Conservation (phyloP, 2,888 invertebrate genomes). For the Stomorhina lunata region DNA sequence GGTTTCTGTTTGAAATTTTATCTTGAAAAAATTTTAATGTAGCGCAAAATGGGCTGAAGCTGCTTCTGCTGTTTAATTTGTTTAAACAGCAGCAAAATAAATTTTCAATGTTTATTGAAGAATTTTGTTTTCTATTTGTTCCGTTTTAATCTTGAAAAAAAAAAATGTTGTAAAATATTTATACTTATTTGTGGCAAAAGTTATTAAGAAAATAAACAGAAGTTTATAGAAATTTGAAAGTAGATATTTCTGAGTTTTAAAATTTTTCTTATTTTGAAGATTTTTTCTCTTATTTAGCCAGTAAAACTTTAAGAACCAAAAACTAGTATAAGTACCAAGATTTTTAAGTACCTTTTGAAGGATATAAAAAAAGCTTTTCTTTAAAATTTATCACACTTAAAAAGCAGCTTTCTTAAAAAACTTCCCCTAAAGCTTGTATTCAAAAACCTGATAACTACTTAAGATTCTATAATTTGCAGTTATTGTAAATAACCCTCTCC, state of each 20-base stretch:
- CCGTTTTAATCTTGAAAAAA: conserved; percentile 22
- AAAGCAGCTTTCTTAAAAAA: too few species aligned
- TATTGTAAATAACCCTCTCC: too few species aligned
- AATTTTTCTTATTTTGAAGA: background rate
- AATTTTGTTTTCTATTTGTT: conserved; percentile 1
- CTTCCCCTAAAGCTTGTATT: too few species aligned
- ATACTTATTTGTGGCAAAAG: background rate
- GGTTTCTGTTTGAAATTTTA: conserved; percentile 23
- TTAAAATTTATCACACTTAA: background rate
- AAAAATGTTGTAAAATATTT: background rate
- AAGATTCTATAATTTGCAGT: too few species aligned
- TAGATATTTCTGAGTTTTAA: background rate
- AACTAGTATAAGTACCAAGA: background rate
- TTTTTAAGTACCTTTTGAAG: too few species aligned
- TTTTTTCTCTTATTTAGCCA: background rate
- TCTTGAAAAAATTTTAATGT: conserved; percentile 24
- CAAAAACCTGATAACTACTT: too few species aligned
- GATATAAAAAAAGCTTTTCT: too few species aligned
- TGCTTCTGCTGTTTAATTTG: background rate
- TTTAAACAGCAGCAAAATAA: conserved; percentile 39
- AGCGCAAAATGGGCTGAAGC: background rate
- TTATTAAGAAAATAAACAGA: conserved; percentile 13
- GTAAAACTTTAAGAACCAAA: background rate
- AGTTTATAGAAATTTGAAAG: background rate
- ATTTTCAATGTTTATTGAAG: conserved; percentile 41